phyloP scores from a whole-genome alignment of 2,113 vertebrate species.

The Turdus rufiventris region DNA sequence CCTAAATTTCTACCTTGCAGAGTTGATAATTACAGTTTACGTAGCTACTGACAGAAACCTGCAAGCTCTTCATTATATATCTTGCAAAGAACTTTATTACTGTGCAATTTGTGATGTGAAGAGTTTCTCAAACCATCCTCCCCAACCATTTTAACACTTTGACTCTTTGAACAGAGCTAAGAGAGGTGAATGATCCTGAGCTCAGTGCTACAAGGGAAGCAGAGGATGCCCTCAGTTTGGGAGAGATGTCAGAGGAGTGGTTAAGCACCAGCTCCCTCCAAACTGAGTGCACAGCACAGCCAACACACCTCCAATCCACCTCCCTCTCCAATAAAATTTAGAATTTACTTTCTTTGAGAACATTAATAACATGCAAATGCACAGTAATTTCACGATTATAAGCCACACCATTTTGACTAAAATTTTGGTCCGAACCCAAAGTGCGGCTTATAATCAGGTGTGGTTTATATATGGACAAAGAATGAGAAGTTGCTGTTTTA shows the following conservation, averaged over 20 bases:
- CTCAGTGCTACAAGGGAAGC: neutral
- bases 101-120: neutral
- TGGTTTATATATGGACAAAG: too few species aligned
- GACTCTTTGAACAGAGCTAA: neutral
- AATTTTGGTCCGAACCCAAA: too few species aligned
- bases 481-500: too few species aligned
- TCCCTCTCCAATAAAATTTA: neutral
- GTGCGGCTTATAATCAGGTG: too few species aligned
- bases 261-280: neutral
- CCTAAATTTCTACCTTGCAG: neutral
- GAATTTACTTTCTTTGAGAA: neutral
- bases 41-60: neutral
- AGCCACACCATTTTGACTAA: too few species aligned
- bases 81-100: constrained; percentile 8
- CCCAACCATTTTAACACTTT: constrained; percentile 17
- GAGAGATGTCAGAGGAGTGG: neutral
- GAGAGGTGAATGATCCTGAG: neutral
- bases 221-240: neutral
- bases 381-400: too few species aligned
- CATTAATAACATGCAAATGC: neutral
- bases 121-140: constrained; percentile 5
- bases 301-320: neutral
- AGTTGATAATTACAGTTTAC: constrained; percentile 1
- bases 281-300: neutral
- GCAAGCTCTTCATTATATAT: neutral